Conservation (phyloP, 1,140 invertebrate genomes). For the Drosophila cardini region DNA sequence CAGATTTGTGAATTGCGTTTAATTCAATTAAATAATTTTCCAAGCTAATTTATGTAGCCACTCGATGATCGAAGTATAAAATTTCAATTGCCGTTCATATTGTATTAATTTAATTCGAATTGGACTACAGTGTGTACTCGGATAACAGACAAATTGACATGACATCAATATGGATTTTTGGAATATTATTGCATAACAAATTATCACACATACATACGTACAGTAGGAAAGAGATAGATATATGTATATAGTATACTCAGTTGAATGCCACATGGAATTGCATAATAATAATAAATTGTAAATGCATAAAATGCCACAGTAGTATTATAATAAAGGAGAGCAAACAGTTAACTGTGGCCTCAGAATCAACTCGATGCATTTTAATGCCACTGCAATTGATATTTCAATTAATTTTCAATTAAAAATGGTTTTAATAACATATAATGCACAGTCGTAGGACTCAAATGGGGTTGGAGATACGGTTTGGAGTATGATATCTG, state of each 20-base stretch:
- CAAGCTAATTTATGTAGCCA: conserved; percentile 39
- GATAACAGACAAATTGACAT: conserved; percentile 43
- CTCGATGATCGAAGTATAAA: conserved; percentile 29
- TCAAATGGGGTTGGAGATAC: neutral
- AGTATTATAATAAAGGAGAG: conserved; percentile 50
- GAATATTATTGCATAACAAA: conserved; percentile 51
- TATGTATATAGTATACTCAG: neutral
- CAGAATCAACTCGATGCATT: conserved; percentile 42
- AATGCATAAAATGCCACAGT: conserved; percentile 63
- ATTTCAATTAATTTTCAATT: conserved; percentile 79
- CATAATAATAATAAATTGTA: conserved; percentile 61
- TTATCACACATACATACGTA: conserved; percentile 45
- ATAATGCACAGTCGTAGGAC: conserved; percentile 31
- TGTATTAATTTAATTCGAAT: conserved; percentile 45
- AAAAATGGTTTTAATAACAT: conserved; percentile 68
- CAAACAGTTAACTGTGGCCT: conserved; percentile 26
- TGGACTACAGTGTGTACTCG: conserved; percentile 29
- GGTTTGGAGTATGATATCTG: conserved; percentile 26
- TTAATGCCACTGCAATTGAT: conserved; percentile 73
- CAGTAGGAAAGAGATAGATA: conserved; percentile 1
- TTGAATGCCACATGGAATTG: conserved; percentile 33
- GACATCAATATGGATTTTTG: conserved; percentile 44
- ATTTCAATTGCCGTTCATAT: conserved; percentile 23
- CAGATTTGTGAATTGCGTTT: conserved; percentile 38
- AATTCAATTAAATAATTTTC: conserved; percentile 47